Percentiles rank a stretch among this genome's conserved stretches.
Conservation (phyloP, 2,113 vertebrate genomes). For the Tamias sibiricus region DNA sequence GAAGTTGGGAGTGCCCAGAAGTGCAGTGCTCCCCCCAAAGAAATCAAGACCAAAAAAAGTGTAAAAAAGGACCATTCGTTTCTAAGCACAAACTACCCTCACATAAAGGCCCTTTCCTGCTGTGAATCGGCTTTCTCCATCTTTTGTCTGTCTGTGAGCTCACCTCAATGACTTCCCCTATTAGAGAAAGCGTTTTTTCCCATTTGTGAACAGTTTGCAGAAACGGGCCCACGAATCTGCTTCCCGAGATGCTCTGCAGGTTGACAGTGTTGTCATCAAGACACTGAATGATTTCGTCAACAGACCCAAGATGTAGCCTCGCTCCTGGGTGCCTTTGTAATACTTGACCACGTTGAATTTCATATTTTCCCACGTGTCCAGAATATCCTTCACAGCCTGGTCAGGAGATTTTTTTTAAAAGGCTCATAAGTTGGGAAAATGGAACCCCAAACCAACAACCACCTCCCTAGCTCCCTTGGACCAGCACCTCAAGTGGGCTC, state of each 20-base stretch:
- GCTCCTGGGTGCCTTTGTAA: conserved; percentile 93
- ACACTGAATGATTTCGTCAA: conserved; percentile 93
- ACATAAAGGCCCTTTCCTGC: not conserved
- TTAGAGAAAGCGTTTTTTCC: conserved; percentile 95
- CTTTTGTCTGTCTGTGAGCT: conserved; percentile 43
- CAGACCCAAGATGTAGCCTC: conserved; percentile 91
- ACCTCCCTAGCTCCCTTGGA: not conserved
- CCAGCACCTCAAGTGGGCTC: no score
- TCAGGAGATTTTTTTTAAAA: not conserved
- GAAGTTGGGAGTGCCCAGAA: no score
- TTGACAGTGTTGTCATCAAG: conserved; percentile 95
- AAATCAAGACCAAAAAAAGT: not conserved
- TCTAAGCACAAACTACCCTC: not conserved
- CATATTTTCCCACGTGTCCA: conserved; percentile 95
- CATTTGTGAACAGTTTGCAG: conserved; percentile 91
- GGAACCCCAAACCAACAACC: not conserved
- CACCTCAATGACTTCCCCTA: conserved; percentile 97
- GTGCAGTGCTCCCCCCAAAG: not conserved
- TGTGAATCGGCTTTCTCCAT: not conserved
- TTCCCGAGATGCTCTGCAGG: conserved; percentile 95
- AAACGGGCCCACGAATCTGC: conserved; percentile 96
- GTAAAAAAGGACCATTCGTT: not conserved
- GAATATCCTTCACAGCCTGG: conserved; percentile 94
- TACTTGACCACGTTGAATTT: conserved; percentile 92
- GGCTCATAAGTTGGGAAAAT: accelerated